Evolutionary conservation across 2,797 vertebrate genomes (phyloP), one percentile per base, ranked within the genome.

Genomic region (Rhadinocentrus ornatus): DNA sequence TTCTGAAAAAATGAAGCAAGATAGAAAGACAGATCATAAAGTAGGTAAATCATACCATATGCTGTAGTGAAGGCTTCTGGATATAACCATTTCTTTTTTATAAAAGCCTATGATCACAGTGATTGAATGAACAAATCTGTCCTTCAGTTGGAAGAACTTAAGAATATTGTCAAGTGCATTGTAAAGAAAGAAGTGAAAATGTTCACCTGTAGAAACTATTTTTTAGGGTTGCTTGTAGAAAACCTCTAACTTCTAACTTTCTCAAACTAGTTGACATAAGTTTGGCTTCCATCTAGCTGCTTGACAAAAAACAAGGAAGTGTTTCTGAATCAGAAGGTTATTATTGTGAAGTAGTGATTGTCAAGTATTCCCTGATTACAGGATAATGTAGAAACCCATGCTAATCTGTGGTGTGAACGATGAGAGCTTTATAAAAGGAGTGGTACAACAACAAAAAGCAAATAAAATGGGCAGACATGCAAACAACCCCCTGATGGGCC

Each of bases 401-500:
- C 84, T 85, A 72, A 83, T 69, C 46, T 69, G 69, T 4, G 56
- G 26, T 0, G 60, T 29, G 41, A 46, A 67, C 73, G 66, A 76
- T 80, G 83, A 80, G 72, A 75, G 7, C n/a, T 75, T 71, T 73
- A 73, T 64, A 37, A 41, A 39, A 77, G 74, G 54, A 69, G 66
- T 29, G 57, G 71, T 18, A 26, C 59, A 56, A 44, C 73, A 81
- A 86, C 83, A 89, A 89, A 75, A 73, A 63, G 64, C 69, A 69
- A 69, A 62, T 67, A 69, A 83, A 71, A 10, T 2, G 46, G 70
- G 69, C 68, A 68, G 69, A 88, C 77, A 82, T 74, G 70, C 82
- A 91, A 88, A 89, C 78, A 85, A 76, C 29, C 34, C 46, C 73
- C 71, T 92, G 92, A 94, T 69, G 91, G 92, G 93, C 90, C 92